phyloP scores from a whole-genome alignment of 2,113 vertebrate genomes.

The Odocoileus hemionus region DNA sequence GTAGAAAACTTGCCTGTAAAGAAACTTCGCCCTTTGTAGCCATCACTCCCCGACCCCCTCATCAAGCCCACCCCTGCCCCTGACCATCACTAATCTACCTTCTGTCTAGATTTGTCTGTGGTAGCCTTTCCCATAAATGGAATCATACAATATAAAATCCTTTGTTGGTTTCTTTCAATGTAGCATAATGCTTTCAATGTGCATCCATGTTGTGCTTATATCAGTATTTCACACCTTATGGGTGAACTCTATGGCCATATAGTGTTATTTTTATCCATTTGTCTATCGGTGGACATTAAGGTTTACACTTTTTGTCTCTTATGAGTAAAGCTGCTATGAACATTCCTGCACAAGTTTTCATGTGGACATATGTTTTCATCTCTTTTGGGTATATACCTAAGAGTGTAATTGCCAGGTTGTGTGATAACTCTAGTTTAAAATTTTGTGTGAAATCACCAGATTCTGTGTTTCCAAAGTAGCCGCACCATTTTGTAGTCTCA shows the following conservation, averaged over 20 bases:
- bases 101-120: neutral
- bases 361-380: neutral
- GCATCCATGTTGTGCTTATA: fast-evolving
- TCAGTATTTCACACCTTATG: neutral
- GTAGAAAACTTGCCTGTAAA: neutral
- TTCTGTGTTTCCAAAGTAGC: neutral
- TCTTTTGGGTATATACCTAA: neutral
- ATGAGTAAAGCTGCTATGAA: neutral
- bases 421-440: neutral
- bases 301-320: neutral
- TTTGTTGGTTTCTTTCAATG: neutral
- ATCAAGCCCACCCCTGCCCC: neutral
- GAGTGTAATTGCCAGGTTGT: neutral
- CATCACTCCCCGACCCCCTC: neutral
- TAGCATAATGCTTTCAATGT: neutral
- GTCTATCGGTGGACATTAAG: neutral
- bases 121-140: neutral
- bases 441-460: neutral
- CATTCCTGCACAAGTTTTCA: neutral
- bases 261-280: neutral
- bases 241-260: neutral
- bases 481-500: neutral
- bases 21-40: neutral
- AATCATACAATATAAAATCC: fast-evolving
- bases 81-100: neutral